Conservation (phyloP, 1,140 invertebrate genomes). For the Panonychus citri region DNA sequence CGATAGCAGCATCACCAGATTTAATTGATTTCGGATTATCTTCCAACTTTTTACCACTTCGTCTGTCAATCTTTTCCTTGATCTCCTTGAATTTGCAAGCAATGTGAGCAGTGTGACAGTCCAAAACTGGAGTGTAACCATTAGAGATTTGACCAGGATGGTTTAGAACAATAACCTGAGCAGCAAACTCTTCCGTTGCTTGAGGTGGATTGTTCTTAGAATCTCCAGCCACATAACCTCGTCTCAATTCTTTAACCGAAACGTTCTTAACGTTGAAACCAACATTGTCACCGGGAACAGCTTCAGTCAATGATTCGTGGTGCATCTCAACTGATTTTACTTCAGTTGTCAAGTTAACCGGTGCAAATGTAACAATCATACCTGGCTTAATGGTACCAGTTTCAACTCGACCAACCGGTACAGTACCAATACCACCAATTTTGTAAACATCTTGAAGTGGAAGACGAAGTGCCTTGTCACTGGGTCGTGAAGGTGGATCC, state of each 20-base stretch:
- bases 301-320: slow-evolving; percentile 29
- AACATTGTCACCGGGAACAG: slow-evolving; percentile 32
- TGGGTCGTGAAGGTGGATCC: slow-evolving; percentile 28
- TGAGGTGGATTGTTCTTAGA: slow-evolving; percentile 32
- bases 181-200: slow-evolving; percentile 24
- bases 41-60: slow-evolving; percentile 43
- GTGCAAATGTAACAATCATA: slow-evolving; percentile 32
- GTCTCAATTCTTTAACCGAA: slow-evolving; percentile 32
- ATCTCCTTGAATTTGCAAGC: slow-evolving; percentile 54
- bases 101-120: slow-evolving; percentile 35
- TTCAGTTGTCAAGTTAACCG: slow-evolving; percentile 29
- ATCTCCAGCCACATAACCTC: slow-evolving; percentile 32
- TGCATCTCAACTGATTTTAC: slow-evolving; percentile 38
- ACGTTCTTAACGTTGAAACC: slow-evolving; percentile 36
- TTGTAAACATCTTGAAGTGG: slow-evolving; percentile 38
- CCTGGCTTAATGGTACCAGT: slow-evolving; percentile 34
- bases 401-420: slow-evolving; percentile 35
- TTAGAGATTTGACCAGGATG: slow-evolving; percentile 30
- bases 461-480: slow-evolving; percentile 30
- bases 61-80: slow-evolving; percentile 90
- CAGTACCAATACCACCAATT: slow-evolving; percentile 35
- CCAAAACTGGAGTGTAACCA: slow-evolving; percentile 32
- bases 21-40: slow-evolving; percentile 28
- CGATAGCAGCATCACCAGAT: slow-evolving; percentile 31
- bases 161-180: slow-evolving; percentile 32